phyloP scores from a whole-genome alignment of 2,888 invertebrate genomes.

The Opisthograptis luteolata region DNA sequence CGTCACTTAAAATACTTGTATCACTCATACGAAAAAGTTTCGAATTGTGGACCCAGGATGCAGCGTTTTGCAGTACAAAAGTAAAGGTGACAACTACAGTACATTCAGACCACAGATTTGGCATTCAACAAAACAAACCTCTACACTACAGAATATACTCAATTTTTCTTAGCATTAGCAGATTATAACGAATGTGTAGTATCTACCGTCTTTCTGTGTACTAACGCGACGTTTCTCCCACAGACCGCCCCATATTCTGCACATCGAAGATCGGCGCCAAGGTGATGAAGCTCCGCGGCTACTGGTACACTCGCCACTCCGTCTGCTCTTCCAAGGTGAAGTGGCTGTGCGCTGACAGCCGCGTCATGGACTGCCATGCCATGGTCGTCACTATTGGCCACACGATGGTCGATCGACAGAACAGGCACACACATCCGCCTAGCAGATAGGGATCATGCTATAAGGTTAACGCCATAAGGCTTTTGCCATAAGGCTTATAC shows the following conservation, averaged over 20 bases:
- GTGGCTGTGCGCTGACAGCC: conserved; percentile 72
- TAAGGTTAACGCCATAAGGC: background rate
- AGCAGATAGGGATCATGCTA: conserved; percentile 12
- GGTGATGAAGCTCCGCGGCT: conserved; percentile 71
- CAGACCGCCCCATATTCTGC: conserved; percentile 71
- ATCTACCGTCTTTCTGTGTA: background rate
- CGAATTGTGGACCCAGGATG: too few relatives aligned
- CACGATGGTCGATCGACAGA: conserved; percentile 67
- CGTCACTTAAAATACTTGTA: too few relatives aligned
- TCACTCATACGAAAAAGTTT: too few relatives aligned
- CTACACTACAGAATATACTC: too few relatives aligned
- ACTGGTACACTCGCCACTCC: conserved; percentile 73
- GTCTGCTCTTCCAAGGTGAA: conserved; percentile 75
- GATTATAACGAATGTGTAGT: too few relatives aligned
- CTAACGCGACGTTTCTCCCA: background rate
- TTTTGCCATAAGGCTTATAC: background rate
- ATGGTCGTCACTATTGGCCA: conserved; percentile 73
- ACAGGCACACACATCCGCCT: conserved; percentile 71
- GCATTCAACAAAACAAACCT: too few relatives aligned
- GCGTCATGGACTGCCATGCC: conserved; percentile 66
- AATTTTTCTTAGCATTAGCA: too few relatives aligned
- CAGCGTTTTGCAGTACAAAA: too few relatives aligned
- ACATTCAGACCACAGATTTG: too few relatives aligned
- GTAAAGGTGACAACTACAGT: too few relatives aligned
- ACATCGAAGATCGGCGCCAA: conserved; percentile 70